Percentiles rank a stretch among this genome's conserved stretches.
These are phyloP conservation scores for Homalodisca vitripennis DNA, from an alignment of 1,140 invertebrate species.

Conservation along the genomic window DNA sequence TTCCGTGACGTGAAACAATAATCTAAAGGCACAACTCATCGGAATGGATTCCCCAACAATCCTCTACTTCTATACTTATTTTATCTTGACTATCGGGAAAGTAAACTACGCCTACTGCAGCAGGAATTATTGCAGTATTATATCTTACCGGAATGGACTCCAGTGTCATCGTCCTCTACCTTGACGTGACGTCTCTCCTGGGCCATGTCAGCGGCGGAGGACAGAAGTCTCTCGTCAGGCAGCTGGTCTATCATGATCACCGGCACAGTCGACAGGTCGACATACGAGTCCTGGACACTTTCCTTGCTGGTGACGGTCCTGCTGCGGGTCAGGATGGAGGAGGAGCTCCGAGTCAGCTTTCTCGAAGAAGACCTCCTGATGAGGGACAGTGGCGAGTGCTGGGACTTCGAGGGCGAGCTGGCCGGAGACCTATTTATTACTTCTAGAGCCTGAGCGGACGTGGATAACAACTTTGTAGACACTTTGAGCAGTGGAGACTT, in stretches of 20 bases:
- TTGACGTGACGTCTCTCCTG: conserved; percentile 43
- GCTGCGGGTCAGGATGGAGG: conserved; percentile 44
- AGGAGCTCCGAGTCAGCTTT: conserved; percentile 63
- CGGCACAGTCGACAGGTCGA: conserved; percentile 27
- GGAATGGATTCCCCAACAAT: too few species aligned
- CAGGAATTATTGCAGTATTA: background rate
- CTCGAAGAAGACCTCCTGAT: conserved; percentile 69
- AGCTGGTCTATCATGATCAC: conserved; percentile 35
- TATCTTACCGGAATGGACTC: conserved; percentile 60
- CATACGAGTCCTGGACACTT: conserved; percentile 21
- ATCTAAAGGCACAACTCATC: too few species aligned
- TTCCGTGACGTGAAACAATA: too few species aligned
- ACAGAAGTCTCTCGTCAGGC: conserved; percentile 33
- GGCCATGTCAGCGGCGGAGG: conserved; percentile 46
- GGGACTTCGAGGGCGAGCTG: conserved; percentile 18
- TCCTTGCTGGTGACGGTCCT: conserved; percentile 39
- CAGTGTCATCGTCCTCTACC: conserved; percentile 57
- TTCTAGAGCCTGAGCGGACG: conserved; percentile 41
- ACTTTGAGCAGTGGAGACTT: conserved; percentile 36
- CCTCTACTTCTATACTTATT: too few species aligned
- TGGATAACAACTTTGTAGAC: conserved; percentile 37
- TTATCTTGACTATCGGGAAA: too few species aligned
- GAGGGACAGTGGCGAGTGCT: conserved; percentile 40
- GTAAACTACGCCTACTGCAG: too few species aligned
- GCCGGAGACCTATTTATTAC: conserved; percentile 32